Conservation (phyloP, 2,797 vertebrate genomes). For the Morus bassanus region DNA sequence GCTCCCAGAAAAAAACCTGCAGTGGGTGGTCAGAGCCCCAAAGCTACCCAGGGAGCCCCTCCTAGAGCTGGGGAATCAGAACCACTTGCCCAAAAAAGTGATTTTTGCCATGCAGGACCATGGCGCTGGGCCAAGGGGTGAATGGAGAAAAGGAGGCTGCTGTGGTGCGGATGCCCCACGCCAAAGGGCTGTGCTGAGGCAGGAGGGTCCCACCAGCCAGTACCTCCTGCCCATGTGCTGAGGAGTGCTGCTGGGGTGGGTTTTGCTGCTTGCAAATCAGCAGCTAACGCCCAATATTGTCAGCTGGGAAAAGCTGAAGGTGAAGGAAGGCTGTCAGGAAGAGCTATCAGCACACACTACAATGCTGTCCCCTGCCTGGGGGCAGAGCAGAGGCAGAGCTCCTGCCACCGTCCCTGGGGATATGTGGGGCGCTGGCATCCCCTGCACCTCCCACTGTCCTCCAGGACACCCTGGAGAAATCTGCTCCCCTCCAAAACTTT, state of each 20-base stretch:
- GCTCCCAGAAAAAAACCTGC: not conserved
- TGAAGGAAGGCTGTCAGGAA: not conserved
- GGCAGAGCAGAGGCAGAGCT: not conserved
- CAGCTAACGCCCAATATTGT: not conserved
- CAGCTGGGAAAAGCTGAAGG: not conserved
- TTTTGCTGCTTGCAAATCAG: not conserved
- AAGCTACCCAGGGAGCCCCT: not conserved
- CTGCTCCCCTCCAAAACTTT: not conserved
- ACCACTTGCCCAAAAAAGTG: not conserved
- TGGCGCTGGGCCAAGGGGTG: not conserved
- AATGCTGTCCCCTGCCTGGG: not conserved
- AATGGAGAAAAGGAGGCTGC: not conserved
- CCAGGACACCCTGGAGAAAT: not conserved
- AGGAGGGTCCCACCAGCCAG: not conserved
- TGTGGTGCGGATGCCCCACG: not conserved
- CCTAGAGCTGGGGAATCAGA: not conserved
- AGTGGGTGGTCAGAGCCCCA: not conserved
- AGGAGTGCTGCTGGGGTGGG: not conserved
- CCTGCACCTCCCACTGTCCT: not conserved
- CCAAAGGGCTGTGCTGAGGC: rapidly evolving
- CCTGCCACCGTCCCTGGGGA: not conserved
- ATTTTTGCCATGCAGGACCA: not conserved
- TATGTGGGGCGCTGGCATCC: rapidly evolving
- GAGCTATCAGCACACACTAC: not conserved
- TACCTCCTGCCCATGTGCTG: not conserved